Conservation (phyloP, 2,888 invertebrate species). For the Rhodophaea formosa region DNA sequence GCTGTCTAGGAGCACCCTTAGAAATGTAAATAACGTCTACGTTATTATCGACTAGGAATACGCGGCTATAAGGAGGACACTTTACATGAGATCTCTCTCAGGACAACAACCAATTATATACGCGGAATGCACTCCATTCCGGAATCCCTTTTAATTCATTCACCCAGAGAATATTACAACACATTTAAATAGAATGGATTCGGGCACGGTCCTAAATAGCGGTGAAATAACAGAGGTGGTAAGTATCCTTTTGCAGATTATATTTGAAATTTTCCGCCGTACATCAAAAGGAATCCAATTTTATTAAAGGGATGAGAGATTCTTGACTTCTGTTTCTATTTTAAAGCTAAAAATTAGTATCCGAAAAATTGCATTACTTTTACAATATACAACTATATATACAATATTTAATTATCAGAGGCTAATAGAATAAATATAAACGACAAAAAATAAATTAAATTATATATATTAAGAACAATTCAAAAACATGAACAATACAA, state of each 20-base stretch:
- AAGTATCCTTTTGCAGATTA: slow-evolving; percentile 30
- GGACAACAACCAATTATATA: slow-evolving; percentile 14
- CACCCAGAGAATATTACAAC: slow-evolving; percentile 10
- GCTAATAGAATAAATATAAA: too few relatives aligned
- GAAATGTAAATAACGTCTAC: too few relatives aligned
- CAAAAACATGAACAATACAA: too few relatives aligned
- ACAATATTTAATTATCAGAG: too few relatives aligned
- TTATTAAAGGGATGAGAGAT: slow-evolving; percentile 22
- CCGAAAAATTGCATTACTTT: too few relatives aligned
- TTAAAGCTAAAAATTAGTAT: too few relatives aligned
- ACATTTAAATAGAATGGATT: slow-evolving; percentile 14
- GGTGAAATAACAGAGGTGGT: slow-evolving; percentile 26
- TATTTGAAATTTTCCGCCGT: slow-evolving; percentile 3
- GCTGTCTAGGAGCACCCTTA: too few relatives aligned
- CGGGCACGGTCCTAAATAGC: slow-evolving; percentile 21
- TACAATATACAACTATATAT: too few relatives aligned
- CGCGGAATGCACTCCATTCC: slow-evolving; percentile 9
- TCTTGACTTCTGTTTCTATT: neutral
- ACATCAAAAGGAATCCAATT: slow-evolving; percentile 34
- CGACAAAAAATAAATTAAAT: too few relatives aligned
- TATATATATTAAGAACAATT: too few relatives aligned
- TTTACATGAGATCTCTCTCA: slow-evolving; percentile 2
- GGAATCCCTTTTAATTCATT: slow-evolving; percentile 15
- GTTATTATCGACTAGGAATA: too few relatives aligned
- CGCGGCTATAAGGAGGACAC: too few relatives aligned